These are phyloP conservation scores for Amaurobius ferox DNA, from an alignment of 2,888 invertebrate genomes.

Conservation along the genomic window DNA sequence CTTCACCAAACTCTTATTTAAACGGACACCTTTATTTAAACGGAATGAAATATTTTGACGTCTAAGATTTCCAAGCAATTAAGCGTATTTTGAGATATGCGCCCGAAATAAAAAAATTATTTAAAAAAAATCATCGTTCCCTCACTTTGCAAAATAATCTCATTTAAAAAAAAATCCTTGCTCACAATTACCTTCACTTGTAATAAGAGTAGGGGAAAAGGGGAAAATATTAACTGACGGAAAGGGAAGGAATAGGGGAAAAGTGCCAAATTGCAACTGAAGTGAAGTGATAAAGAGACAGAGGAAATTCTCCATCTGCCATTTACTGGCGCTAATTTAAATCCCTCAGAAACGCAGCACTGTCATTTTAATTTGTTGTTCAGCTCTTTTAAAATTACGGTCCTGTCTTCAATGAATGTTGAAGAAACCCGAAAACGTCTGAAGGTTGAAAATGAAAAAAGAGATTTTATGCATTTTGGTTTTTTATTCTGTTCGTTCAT, in stretches of 20 bases:
- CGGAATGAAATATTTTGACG: not conserved
- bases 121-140: not conserved
- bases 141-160: not conserved
- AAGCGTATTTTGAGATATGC: not conserved
- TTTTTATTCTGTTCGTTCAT: no score
- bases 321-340: conserved; percentile 68
- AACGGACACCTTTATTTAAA: conserved; percentile 3
- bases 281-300: conserved; percentile 68
- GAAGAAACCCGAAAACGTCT: conserved; percentile 4
- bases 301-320: conserved; percentile 68
- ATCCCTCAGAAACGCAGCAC: conserved; percentile 62
- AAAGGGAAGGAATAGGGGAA: not conserved
- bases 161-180: conserved; percentile 4
- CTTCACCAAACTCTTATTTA: not conserved
- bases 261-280: conserved; percentile 37
- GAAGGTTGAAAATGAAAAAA: conserved; percentile 14
- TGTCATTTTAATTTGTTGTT: conserved; percentile 71
- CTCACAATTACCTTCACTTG: not conserved
- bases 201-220: not conserved
- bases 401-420: conserved; percentile 42
- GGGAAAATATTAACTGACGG: no score
- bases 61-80: not conserved
- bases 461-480: no score
- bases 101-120: not conserved
- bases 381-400: conserved; percentile 68